Evolutionary conservation across 2,888 invertebrate species (phyloP), one percentile per base, ranked within the genome.

Genomic region (Quadroppia sp.): DNA sequence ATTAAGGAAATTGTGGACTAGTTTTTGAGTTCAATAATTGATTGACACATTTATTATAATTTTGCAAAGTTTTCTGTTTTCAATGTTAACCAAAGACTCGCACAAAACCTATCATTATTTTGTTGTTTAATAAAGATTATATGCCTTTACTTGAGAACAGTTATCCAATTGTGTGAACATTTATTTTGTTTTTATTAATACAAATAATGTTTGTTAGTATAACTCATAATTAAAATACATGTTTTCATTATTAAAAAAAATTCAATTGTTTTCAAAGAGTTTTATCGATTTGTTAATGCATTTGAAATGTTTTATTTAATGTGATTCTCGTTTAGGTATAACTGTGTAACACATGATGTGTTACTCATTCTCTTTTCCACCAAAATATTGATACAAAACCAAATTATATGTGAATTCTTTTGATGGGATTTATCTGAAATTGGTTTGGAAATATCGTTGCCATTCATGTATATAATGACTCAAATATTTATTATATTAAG

Each of bases 81-180:
- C 50, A 50, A 50, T 50, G 50, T 50, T 50, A 50, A 50, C 20
- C 50, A 20, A 50, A 17, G 50, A n/a, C 15, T 45, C 45, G n/a
- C 45, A 45, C 45, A 45, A 45, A 45, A 13, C 45, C 50, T 20
- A 50, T 50, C 20, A 50, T 50, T 50, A 50, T 50, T 20, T 50
- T 20, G 7, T 50, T 17, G 45, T 45, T 45, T 45, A n/a, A 20
- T 17, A 50, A 50, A 50, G 20, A n/a, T 50, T n/a, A n/a, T n/a
- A n/a, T n/a, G n/a, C n/a, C n/a, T n/a, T n/a, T n/a, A n/a, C n/a
- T n/a, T n/a, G n/a, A n/a, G n/a, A n/a, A n/a, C n/a, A n/a, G n/a
- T n/a, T n/a, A n/a, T n/a, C n/a, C n/a, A n/a, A n/a, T n/a, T n/a
- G n/a, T n/a, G n/a, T n/a, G n/a, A n/a, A n/a, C n/a, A n/a, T n/a